phyloP scores from a whole-genome alignment of 2,888 invertebrate genomes.

The Melanostoma mellinum region DNA sequence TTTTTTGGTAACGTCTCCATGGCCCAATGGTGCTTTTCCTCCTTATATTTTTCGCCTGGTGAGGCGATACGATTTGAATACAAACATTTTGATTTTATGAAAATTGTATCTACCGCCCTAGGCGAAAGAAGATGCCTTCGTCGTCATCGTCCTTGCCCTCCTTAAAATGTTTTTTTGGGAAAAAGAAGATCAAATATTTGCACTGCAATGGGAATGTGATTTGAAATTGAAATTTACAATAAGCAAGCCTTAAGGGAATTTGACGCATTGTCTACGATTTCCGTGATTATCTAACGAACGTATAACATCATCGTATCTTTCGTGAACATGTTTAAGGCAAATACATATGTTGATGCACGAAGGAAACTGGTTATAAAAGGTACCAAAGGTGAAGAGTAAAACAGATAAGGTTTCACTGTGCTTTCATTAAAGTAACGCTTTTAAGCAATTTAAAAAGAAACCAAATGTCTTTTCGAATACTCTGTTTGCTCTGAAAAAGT shows the following conservation, averaged over 20 bases:
- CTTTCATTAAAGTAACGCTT: constrained; percentile 11
- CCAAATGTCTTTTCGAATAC: background rate
- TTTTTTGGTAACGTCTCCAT: constrained; percentile 7
- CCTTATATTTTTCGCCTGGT: constrained; percentile 26
- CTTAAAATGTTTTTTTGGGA: background rate
- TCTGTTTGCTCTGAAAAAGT: background rate
- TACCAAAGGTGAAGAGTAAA: background rate
- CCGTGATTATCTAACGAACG: constrained; percentile 51
- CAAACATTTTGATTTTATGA: constrained; percentile 61
- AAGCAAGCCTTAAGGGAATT: constrained; percentile 56
- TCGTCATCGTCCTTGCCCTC: background rate
- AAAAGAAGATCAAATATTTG: constrained; percentile 58
- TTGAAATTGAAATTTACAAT: constrained; percentile 63
- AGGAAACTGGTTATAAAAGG: background rate
- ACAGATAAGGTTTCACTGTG: background rate
- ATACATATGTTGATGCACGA: background rate
- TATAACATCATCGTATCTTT: constrained; percentile 4
- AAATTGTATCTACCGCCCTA: constrained; percentile 39
- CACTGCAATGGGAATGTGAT: constrained; percentile 53
- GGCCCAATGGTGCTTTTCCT: background rate
- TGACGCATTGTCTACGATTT: constrained; percentile 66
- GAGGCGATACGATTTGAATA: constrained; percentile 62
- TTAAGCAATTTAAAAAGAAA: background rate
- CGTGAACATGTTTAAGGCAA: constrained; percentile 6
- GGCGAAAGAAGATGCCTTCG: constrained; percentile 1